Evolutionary conservation across 2,888 invertebrate genomes (phyloP), one percentile per base, ranked within the genome.

Genomic region (Spisula subtruncata): DNA sequence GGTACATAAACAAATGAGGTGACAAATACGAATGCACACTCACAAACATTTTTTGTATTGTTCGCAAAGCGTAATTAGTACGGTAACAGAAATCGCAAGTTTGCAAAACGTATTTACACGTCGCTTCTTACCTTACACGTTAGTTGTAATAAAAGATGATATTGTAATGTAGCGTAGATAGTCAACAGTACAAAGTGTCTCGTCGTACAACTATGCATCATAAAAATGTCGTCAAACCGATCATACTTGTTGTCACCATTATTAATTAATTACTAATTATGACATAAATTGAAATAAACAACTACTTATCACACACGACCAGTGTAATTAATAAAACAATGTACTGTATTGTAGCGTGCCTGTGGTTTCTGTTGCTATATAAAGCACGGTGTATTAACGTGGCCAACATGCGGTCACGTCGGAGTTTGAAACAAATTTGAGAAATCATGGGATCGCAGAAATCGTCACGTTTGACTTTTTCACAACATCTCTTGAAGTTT

Each of bases 251-350:
- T 75, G 75, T 75, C 75, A 16, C 32, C 32, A 75, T 75, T 16
- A 75, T 75, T 75, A 71, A 71, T 71, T 71, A 71, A 71, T 32
- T 29, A 75, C 35, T 32, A 75, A 75, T 35, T 75, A 35, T 35
- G 75, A 75, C 75, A 75, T 75, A 5, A 2, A 75, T 32, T 32
- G 25, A 35, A 16, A 32, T 5, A 75, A 75, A 75, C 75, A 75
- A 75, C 6, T 14, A 75, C 2, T 16, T 75, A 32, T 35, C 35
- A 32, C 75, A 75, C 75, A 32, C 32, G 75, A 75, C 75, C 75
- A 35, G 18, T 16, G 32, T 32, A 16, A 32, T 71, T 10, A 71
- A 32, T 32, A 71, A 32, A 71, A 32, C 71, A 32, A 71, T 32
- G 71, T 75, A 75, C 35, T 18, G n/a, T 66, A 25, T 25, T 10